Conservation (phyloP, 2,113 vertebrate species). For the Poicephalus meyeri region DNA sequence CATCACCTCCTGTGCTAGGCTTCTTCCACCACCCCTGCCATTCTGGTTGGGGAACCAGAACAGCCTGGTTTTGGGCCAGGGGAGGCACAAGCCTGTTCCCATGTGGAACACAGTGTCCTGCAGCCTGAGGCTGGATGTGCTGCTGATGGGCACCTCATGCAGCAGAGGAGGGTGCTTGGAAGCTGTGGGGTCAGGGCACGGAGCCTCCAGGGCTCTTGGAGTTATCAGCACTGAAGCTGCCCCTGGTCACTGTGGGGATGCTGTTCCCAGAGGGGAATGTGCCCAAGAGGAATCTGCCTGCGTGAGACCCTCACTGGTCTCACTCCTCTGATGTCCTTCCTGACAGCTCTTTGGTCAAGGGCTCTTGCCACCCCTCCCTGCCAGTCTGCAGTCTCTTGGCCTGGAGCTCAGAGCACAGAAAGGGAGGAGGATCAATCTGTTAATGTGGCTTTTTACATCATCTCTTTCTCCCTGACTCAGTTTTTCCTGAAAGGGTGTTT, state of each 20-base stretch:
- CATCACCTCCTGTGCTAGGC: background rate
- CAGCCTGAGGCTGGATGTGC: background rate
- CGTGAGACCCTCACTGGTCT: accelerated
- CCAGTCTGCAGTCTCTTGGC: background rate
- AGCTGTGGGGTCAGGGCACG: accelerated
- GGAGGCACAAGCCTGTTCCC: background rate
- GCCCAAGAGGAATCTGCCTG: background rate
- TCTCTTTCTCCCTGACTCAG: background rate
- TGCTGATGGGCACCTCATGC: accelerated
- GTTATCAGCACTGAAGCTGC: background rate
- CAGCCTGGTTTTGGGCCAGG: background rate
- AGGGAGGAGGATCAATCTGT: background rate
- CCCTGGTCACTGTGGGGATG: background rate
- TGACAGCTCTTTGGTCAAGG: background rate
- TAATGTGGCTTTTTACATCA: accelerated
- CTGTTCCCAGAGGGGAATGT: background rate
- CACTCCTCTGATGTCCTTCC: background rate
- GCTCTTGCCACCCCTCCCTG: background rate
- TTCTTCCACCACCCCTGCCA: background rate
- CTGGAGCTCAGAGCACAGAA: background rate
- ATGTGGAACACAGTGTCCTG: background rate
- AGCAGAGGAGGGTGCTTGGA: background rate
- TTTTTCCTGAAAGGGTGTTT: background rate
- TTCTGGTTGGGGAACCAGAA: background rate
- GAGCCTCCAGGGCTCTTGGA: background rate